A percentile compares a stretch with the other conserved stretches of the same genome.
Evolutionary conservation across 2,888 invertebrate genomes (phyloP).

Genomic region (Brachycybe producta): DNA sequence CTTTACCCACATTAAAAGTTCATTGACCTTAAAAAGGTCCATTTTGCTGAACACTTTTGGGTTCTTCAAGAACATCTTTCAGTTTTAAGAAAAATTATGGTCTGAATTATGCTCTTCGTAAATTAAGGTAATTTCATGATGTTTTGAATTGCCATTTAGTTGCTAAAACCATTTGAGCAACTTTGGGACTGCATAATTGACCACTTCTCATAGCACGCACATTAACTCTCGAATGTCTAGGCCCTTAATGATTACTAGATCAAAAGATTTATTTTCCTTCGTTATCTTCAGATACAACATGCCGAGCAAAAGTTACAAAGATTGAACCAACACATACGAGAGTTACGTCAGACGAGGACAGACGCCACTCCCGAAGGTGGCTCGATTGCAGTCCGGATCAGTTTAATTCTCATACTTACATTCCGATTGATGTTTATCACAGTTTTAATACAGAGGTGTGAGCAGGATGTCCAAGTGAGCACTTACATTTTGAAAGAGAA

Average conservation of each 20-base stretch:
- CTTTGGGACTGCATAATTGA: neutral
- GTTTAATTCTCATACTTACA: too few species aligned
- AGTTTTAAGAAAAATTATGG: too few species aligned
- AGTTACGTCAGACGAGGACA: conserved; percentile 42
- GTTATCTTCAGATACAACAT: conserved; percentile 37
- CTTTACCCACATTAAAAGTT: too few species aligned
- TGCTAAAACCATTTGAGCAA: neutral
- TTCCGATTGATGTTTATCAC: conserved; percentile 14
- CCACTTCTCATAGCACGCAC: too few species aligned
- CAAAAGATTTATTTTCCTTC: too few species aligned
- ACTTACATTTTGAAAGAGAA: conserved; percentile 63
- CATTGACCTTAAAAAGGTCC: too few species aligned
- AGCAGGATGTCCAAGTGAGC: conserved; percentile 63
- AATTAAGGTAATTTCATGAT: too few species aligned
- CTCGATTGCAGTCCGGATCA: conserved; percentile 18
- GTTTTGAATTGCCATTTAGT: neutral
- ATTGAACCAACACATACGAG: conserved; percentile 53
- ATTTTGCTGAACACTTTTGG: too few species aligned
- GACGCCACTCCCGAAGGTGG: conserved; percentile 50
- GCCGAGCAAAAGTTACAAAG: conserved; percentile 44
- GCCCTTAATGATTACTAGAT: too few species aligned
- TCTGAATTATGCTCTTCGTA: too few species aligned
- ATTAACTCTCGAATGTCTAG: too few species aligned
- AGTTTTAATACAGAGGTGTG: conserved; percentile 54
- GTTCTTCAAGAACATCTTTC: too few species aligned